phyloP scores from a whole-genome alignment of 2,888 invertebrate species.

The Dermolepida albohirtum region DNA sequence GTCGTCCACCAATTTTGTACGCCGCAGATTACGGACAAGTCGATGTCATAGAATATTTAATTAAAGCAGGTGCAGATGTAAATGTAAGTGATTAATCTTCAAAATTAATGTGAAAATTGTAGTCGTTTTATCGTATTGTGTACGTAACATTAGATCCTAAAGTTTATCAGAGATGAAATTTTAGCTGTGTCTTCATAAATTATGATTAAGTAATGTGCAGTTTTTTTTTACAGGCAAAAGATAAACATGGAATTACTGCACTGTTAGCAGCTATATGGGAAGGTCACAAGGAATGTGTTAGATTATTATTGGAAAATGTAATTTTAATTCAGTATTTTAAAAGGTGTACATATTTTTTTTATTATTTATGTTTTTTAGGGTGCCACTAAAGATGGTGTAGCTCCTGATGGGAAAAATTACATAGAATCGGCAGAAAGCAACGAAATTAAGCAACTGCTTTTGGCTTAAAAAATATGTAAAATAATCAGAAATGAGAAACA shows the following conservation, averaged over 20 bases:
- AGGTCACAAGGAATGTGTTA: slow-evolving; percentile 92
- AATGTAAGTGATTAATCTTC: slow-evolving; percentile 76
- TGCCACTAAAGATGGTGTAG: slow-evolving; percentile 82
- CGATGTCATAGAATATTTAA: slow-evolving; percentile 87
- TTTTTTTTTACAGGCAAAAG: slow-evolving; percentile 76
- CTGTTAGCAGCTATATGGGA: slow-evolving; percentile 97
- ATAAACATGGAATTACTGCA: slow-evolving; percentile 96
- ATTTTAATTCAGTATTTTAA: slow-evolving; percentile 56
- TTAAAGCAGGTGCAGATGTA: slow-evolving; percentile 91
- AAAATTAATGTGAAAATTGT: background rate
- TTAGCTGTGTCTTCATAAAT: background rate
- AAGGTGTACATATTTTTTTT: slow-evolving; percentile 22
- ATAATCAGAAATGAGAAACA: slow-evolving; percentile 1
- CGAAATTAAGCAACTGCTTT: slow-evolving; percentile 85
- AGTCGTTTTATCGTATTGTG: background rate
- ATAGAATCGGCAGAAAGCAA: slow-evolving; percentile 91
- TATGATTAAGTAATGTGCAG: slow-evolving; percentile 1
- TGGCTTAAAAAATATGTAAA: slow-evolving; percentile 44
- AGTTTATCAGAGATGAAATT: slow-evolving; percentile 9
- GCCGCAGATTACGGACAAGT: slow-evolving; percentile 97
- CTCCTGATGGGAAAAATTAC: slow-evolving; percentile 90
- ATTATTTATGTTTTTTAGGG: slow-evolving; percentile 69
- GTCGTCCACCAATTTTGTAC: slow-evolving; percentile 90
- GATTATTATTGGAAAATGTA: slow-evolving; percentile 87
- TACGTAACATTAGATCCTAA: background rate